phyloP scores from a whole-genome alignment of 2,113 vertebrate genomes.

The Hippocampus barbouri region DNA sequence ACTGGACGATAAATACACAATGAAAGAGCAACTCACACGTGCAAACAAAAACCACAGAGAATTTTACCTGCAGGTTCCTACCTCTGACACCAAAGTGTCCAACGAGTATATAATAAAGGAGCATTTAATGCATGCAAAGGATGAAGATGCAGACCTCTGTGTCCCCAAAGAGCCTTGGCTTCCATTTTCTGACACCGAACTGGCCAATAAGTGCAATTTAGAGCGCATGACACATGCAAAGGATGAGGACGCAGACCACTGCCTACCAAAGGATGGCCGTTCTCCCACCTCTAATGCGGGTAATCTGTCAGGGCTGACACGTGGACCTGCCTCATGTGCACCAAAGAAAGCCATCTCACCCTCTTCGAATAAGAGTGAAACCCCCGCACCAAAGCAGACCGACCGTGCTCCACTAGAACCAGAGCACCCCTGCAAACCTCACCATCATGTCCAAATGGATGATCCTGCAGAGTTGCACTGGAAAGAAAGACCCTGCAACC shows the following conservation, averaged over 20 bases:
- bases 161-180: not conserved
- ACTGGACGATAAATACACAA: not conserved
- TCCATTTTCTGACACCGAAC: constrained; percentile 4
- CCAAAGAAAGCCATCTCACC: not conserved
- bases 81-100: constrained; percentile 3
- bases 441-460: not conserved
- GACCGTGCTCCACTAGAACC: constrained; percentile 1
- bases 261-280: not conserved
- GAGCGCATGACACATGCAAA: not conserved
- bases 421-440: constrained; percentile 8
- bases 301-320: not conserved
- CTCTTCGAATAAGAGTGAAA: not conserved
- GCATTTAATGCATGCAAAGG: not conserved
- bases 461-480: not conserved
- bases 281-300: not conserved
- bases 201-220: not conserved
- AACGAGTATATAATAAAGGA: not conserved
- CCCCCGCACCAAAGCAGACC: not conserved
- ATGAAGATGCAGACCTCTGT: not conserved
- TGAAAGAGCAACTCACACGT: not conserved
- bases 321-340: not conserved
- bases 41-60: not conserved
- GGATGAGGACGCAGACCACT: not conserved
- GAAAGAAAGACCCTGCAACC: constrained; percentile 2
- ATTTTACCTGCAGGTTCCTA: not conserved